Evolutionary conservation across 2,113 vertebrate species (phyloP), one percentile per base, ranked within the genome.

Genomic region (Zapornia atra): DNA sequence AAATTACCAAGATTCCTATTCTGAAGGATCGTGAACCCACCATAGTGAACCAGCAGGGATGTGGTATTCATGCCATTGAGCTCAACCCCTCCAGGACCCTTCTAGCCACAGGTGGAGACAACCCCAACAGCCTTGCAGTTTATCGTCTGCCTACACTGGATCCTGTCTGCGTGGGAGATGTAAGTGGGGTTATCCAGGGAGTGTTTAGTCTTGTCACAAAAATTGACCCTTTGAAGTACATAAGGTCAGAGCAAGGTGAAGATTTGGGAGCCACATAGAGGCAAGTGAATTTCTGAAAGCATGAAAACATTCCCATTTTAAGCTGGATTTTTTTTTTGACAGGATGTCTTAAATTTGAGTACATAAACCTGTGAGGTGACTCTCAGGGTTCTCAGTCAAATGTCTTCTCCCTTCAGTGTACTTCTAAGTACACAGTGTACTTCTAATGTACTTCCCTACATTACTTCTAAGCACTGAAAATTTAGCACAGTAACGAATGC

Each of bases 21-120:
- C 97, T 99, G 96, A 99, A 99, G 96, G 99, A 99, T 96, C 98
- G 99, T 50, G 99, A 99, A 53, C 97, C 97, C 1, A 59, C 96
- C 88, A 96, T 98, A 81, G 97, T 95, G 89, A 99, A 99, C 94
- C 99, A 99, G 96, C 99, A 99, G 97, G 99, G 99, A 78, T 99
- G 99, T 94, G 99, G 99, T 34, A 99, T 99, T 96, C 99, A 99
- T 34, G 99, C 99, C 76, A 99, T 99, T 12, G 99, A 99, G 94
- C 97, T 99, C 88, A 99, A 99, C 96, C 99, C 99, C 42, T 99
- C 99, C 0, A 98, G 98, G 93, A 99, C 99, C 3, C 97, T 99
- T 80, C 97, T 99, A 75, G 99, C 99, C 75, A 99, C 99, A 1
- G 99, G 99, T 96, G 99, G 99, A 93, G 99, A 99, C 97, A 99